These are phyloP conservation scores for Caenorhabditis sp. DNA, from an alignment of 2,888 invertebrate species.

Conservation along the genomic window DNA sequence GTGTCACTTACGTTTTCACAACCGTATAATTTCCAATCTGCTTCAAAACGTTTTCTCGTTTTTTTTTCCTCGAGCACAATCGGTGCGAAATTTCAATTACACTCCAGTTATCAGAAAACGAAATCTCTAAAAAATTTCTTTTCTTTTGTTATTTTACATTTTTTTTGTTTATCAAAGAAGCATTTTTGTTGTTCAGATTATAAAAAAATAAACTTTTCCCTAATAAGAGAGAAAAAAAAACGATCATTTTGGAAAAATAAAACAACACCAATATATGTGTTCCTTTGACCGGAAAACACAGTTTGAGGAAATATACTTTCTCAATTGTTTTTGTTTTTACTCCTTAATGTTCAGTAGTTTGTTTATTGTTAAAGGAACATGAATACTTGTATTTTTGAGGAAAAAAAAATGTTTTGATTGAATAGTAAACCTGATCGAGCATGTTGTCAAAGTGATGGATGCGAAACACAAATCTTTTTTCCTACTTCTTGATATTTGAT, in stretches of 20 bases:
- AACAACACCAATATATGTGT: background rate
- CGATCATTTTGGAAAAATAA: background rate
- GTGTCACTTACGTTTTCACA: background rate
- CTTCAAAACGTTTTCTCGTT: background rate
- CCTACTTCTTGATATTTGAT: conserved; percentile 33
- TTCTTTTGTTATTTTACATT: background rate
- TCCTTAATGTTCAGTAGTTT: too few relatives aligned
- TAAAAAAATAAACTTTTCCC: background rate
- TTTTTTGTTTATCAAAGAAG: background rate
- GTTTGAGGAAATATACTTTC: too few relatives aligned
- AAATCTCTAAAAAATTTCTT: background rate
- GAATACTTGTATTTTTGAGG: background rate
- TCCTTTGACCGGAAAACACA: background rate
- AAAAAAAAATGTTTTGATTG: background rate
- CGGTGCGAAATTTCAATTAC: background rate
- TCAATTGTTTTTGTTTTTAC: too few relatives aligned
- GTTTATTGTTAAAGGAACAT: too few relatives aligned
- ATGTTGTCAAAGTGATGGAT: conserved; percentile 32
- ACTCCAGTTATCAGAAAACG: background rate
- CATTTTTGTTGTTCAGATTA: background rate
- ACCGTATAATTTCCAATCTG: background rate
- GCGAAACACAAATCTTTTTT: conserved; percentile 23
- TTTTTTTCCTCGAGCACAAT: too few relatives aligned
- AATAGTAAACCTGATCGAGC: background rate
- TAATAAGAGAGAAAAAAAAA: background rate